Conservation (phyloP, 2,113 vertebrate species). For the Strix aluco region DNA sequence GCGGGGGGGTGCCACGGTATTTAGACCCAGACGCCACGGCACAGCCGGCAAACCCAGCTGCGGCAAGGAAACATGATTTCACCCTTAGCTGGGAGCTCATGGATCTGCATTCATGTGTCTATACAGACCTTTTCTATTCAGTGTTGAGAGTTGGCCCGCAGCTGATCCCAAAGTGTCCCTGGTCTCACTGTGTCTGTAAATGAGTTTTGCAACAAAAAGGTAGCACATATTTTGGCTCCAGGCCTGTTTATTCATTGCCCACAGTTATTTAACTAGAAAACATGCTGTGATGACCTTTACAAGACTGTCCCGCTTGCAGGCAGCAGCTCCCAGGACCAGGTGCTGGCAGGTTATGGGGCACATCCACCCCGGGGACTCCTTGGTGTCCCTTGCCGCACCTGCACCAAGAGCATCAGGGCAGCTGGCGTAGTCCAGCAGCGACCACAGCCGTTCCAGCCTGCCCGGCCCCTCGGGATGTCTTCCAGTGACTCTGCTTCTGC, state of each 20-base stretch:
- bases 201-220: neutral
- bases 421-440: neutral
- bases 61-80: rapidly evolving
- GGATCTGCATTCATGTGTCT: neutral
- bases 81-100: rapidly evolving
- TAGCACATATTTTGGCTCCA: neutral
- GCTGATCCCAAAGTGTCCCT: neutral
- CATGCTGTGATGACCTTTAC: rapidly evolving
- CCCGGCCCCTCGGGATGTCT: rapidly evolving
- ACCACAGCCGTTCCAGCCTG: neutral
- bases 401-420: neutral
- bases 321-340: neutral
- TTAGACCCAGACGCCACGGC: rapidly evolving
- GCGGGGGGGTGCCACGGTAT: rapidly evolving
- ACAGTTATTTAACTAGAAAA: neutral
- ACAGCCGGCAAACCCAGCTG: neutral
- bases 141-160: rapidly evolving
- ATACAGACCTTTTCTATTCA: rapidly evolving
- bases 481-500: neutral
- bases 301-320: rapidly evolving
- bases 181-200: rapidly evolving
- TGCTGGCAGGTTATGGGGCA: neutral
- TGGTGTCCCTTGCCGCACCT: neutral
- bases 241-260: neutral
- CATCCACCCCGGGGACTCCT: neutral